phyloP scores from a whole-genome alignment of 2,113 vertebrate genomes.

The Rattus rattus region DNA sequence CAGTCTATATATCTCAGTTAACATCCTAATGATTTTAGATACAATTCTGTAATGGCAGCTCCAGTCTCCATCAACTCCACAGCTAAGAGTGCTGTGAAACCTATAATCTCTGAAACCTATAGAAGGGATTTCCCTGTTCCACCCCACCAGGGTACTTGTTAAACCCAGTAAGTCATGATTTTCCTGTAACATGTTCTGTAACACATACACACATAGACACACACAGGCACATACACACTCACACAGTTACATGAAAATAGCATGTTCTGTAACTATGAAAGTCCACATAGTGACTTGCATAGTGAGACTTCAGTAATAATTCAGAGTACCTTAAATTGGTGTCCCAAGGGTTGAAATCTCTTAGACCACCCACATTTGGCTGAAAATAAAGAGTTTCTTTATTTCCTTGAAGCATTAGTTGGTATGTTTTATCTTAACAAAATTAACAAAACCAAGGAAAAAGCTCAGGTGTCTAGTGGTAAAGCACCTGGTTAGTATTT shows the following conservation, averaged over 20 bases:
- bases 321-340: neutral
- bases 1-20: neutral
- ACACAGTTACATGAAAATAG: too few relatives aligned
- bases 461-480: too few relatives aligned
- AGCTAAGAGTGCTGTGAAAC: neutral
- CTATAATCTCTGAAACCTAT: neutral
- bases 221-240: too few relatives aligned
- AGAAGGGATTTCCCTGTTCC: neutral
- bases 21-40: neutral
- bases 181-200: neutral
- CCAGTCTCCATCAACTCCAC: neutral
- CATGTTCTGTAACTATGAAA: neutral
- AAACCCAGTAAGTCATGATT: too few relatives aligned
- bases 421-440: neutral
- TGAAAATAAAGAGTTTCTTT: neutral
- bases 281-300: neutral
- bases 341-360: neutral
- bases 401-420: neutral
- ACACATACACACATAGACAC: too few relatives aligned
- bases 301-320: neutral
- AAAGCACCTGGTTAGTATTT: neutral
- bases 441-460: neutral
- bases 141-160: neutral
- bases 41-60: neutral
- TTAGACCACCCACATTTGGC: neutral